A percentile compares a stretch with the other conserved stretches of the same genome.
These are phyloP conservation scores for Ectropis crepuscularia DNA, from an alignment of 2,888 invertebrate genomes.

Conservation along the genomic window DNA sequence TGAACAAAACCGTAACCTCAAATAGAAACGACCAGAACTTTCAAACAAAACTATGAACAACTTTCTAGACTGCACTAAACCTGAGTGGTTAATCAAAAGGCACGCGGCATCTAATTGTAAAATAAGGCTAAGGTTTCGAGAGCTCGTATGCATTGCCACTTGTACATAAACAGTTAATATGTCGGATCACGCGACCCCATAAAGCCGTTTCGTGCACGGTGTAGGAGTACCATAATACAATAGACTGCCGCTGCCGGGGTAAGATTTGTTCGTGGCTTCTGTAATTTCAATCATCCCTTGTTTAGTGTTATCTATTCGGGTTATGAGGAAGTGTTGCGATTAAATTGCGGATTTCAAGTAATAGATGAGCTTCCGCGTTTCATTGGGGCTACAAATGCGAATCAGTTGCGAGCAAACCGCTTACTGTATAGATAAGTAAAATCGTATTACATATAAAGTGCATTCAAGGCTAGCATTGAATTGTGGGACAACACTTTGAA, in stretches of 20 bases:
- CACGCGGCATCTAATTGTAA: conserved; percentile 39
- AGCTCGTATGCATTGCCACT: conserved; percentile 47
- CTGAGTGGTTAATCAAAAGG: conserved; percentile 24
- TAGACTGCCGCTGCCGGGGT: conserved; percentile 24
- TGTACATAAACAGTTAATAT: conserved; percentile 37
- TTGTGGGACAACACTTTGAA: background rate
- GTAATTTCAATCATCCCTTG: conserved; percentile 27
- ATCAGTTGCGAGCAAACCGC: background rate
- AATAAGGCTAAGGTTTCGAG: conserved; percentile 50
- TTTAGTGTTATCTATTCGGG: conserved; percentile 17
- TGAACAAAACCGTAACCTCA: background rate
- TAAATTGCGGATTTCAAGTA: conserved; percentile 10
- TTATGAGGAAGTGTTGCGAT: conserved; percentile 18
- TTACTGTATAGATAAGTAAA: background rate
- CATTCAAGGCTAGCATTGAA: background rate
- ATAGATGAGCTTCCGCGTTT: conserved; percentile 16
- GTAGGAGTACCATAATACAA: conserved; percentile 28
- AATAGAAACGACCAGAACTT: background rate
- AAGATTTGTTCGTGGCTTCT: conserved; percentile 34
- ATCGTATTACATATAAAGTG: too few species aligned
- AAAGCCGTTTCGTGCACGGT: conserved; percentile 49
- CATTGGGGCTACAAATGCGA: conserved; percentile 1
- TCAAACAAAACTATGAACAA: background rate
- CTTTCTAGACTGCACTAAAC: conserved; percentile 20
- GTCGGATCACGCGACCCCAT: conserved; percentile 54